Conservation (phyloP, 2,888 invertebrate genomes). For the Tetragonula carbonaria region DNA sequence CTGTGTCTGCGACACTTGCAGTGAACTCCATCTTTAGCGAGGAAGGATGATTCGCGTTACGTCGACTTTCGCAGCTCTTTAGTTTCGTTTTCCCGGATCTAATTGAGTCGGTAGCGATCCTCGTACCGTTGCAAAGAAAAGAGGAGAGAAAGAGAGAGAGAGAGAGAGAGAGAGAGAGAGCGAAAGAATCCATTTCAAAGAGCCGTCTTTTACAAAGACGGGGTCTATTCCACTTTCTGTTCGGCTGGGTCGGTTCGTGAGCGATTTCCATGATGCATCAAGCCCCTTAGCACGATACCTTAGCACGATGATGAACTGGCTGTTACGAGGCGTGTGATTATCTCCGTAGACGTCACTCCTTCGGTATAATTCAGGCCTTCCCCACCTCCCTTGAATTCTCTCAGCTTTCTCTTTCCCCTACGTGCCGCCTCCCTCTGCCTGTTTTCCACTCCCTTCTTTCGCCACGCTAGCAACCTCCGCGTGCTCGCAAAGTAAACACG, state of each 20-base stretch:
- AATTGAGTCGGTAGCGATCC: slow-evolving; percentile 71
- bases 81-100: slow-evolving; percentile 64
- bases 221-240: slow-evolving; percentile 59
- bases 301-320: slow-evolving; percentile 77
- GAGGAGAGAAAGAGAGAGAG: neutral
- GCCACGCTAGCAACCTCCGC: neutral
- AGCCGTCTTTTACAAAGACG: slow-evolving; percentile 33
- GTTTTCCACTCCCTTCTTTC: slow-evolving; percentile 5
- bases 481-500: slow-evolving; percentile 57
- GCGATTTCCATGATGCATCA: slow-evolving; percentile 77
- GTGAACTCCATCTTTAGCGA: neutral
- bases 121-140: too few relatives aligned
- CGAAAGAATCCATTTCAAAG: slow-evolving; percentile 32
- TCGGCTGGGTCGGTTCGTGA: slow-evolving; percentile 71
- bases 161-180: neutral
- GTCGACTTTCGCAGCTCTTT: slow-evolving; percentile 26
- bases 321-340: slow-evolving; percentile 80
- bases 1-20: too few relatives aligned
- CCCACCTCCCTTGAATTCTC: slow-evolving; percentile 5
- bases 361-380: slow-evolving; percentile 73
- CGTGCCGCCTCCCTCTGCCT: neutral
- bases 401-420: neutral
- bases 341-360: slow-evolving; percentile 79
- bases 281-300: slow-evolving; percentile 74
- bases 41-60: slow-evolving; percentile 5